Conservation (phyloP, 2,113 vertebrate genomes). For the Seriola quinqueradiata region DNA sequence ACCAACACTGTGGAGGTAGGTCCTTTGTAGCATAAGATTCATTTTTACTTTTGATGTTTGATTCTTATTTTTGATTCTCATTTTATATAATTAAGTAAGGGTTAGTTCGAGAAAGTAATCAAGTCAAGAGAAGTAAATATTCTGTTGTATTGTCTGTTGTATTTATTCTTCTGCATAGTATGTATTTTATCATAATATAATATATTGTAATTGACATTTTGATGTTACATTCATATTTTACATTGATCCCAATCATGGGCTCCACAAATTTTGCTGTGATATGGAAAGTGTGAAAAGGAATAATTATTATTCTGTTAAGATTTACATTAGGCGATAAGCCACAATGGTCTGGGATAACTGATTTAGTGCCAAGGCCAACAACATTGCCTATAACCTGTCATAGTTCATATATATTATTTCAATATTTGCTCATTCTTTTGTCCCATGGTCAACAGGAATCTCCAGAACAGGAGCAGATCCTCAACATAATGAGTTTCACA, state of each 20-base stretch:
- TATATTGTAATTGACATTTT: not conserved
- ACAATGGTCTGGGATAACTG: not conserved
- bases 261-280: not conserved
- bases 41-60: not conserved
- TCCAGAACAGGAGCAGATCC: conserved; percentile 81
- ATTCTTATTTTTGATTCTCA: not conserved
- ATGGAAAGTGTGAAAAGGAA: not conserved
- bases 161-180: not conserved
- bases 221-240: not conserved
- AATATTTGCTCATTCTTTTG: conserved; percentile 7
- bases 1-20: conserved; percentile 55
- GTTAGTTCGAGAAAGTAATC: too few relatives aligned
- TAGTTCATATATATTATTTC: not conserved
- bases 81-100: not conserved
- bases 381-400: not conserved
- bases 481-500: conserved; percentile 80
- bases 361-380: not conserved
- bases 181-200: not conserved
- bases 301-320: not conserved
- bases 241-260: not conserved
- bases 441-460: conserved; percentile 22
- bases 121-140: too few relatives aligned
- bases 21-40: not conserved
- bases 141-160: too few relatives aligned
- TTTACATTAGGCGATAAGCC: not conserved